Conservation (phyloP, 2,888 invertebrate genomes). For the Agrilus biguttatus region DNA sequence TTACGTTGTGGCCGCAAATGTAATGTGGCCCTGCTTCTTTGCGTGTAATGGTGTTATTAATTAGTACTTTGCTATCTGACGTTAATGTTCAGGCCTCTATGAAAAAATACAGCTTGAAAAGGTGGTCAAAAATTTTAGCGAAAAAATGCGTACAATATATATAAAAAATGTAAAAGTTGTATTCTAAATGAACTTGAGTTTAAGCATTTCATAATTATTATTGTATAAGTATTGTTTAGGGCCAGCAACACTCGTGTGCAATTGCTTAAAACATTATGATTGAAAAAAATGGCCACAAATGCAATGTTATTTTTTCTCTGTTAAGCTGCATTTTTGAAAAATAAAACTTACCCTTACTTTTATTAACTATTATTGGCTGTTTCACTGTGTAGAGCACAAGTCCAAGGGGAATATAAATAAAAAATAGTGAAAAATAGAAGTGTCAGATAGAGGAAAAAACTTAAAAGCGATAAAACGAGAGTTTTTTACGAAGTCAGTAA, state of each 20-base stretch:
- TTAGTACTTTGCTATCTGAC: too few relatives aligned
- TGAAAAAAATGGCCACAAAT: conserved; percentile 17
- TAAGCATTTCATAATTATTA: too few relatives aligned
- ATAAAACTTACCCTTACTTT: conserved; percentile 37
- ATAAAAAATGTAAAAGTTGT: too few relatives aligned
- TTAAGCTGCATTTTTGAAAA: conserved; percentile 31
- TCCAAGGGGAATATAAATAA: conserved; percentile 36
- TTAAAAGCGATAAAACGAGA: conserved; percentile 29
- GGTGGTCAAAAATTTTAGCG: too few relatives aligned
- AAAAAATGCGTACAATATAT: too few relatives aligned
- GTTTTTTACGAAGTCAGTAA: conserved; percentile 10
- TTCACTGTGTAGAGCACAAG: conserved; percentile 35
- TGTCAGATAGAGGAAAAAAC: conserved; percentile 36
- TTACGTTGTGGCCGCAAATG: too few relatives aligned
- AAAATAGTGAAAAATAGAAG: conserved; percentile 35
- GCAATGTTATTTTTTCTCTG: conserved; percentile 25
- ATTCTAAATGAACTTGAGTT: too few relatives aligned
- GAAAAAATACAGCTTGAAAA: too few relatives aligned
- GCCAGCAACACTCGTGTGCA: conserved; percentile 1
- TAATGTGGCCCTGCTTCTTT: too few relatives aligned
- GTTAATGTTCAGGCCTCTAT: too few relatives aligned
- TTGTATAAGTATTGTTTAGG: conserved; percentile 1
- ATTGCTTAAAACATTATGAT: conserved; percentile 7
- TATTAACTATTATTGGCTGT: conserved; percentile 35
- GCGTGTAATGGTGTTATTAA: too few relatives aligned